A percentile compares a stretch with the other conserved stretches of the same genome.
phyloP scores from a whole-genome alignment of 37 sponge, comb jelly and placozoan species.

The Cliona cf. orientalis region DNA sequence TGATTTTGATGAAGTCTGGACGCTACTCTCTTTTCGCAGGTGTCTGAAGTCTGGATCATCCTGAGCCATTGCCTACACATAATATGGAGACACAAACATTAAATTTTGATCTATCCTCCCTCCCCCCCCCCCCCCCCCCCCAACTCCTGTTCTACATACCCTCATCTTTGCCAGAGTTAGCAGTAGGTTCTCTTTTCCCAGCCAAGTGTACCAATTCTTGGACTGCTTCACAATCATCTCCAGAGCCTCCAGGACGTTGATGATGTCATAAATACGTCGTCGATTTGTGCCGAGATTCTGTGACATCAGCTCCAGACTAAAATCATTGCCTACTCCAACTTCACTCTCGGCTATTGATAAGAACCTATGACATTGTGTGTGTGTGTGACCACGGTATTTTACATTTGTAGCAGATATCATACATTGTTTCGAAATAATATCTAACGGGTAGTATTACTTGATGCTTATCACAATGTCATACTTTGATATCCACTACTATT shows the following conservation, averaged over 20 bases:
- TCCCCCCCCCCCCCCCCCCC: too few relatives aligned
- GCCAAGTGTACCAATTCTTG: conserved; percentile 90
- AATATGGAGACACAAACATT: not conserved
- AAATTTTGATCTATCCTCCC: too few relatives aligned
- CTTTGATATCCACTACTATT: not conserved
- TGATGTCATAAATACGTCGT: conserved; percentile 89
- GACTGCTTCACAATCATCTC: conserved; percentile 84
- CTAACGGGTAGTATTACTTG: too few relatives aligned
- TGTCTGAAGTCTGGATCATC: conserved; percentile 65
- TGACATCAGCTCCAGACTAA: conserved; percentile 76
- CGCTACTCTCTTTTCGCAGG: conserved; percentile 20
- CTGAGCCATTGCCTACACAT: conserved; percentile 53
- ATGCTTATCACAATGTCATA: not conserved
- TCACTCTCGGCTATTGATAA: conserved; percentile 66
- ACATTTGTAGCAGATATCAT: too few relatives aligned
- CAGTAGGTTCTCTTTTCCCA: conserved; percentile 63
- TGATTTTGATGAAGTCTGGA: too few relatives aligned
- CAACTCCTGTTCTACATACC: conserved; percentile 30
- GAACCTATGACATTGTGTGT: conserved; percentile 43
- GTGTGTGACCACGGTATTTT: too few relatives aligned
- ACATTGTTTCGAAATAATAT: too few relatives aligned
- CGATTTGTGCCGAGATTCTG: conserved; percentile 74
- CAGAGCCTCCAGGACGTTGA: conserved; percentile 91
- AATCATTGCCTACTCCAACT: conserved; percentile 59
- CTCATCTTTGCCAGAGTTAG: conserved; percentile 82